Evolutionary conservation across 1,140 invertebrate species (phyloP), one percentile per base, ranked within the genome.

Genomic region (Magallana angulata): DNA sequence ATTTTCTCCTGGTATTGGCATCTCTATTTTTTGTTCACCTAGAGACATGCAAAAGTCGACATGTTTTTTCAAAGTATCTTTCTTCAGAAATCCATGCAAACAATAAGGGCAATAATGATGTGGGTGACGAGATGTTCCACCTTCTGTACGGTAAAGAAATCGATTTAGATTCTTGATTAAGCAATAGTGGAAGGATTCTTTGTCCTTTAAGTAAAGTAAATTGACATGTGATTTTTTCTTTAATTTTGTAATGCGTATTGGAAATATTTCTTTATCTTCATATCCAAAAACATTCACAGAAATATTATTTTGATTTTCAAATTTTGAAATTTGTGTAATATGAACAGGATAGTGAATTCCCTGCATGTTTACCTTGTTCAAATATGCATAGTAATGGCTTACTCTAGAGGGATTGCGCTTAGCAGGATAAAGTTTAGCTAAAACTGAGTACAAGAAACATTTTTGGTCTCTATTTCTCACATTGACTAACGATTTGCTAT

Each of bases 241-340:
- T 57, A 18, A 30, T 30, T 84, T 88, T 7, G 58, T 82, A 24
- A 88, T 68, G 18, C 82, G 59, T 48, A 88, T 62, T 11, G 87
- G 87, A 30, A 80, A 88, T 18, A 85, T 36, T n/a, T 88, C 30
- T 12, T 60, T 57, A 5, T 81, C 57, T 59, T 81, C 85, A 84
- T 71, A 84, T 24, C 87, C 87, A 84, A 86, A 89, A 12, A 89
- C 82, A 84, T 89, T 89, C 11, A 89, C 58, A 12, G 85, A 85
- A 30, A 87, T 88, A 7, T 82, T 7, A 56, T 88, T 88, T 82
- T 85, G 87, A 16, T 68, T 85, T 85, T 88, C 84, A 56, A 88
- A 88, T 58, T 85, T 76, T 12, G 18, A 12, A 12, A 89, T 84
- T 80, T 89, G 36, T 5, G 36, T 16, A 7, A 87, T n/a, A 30